Conservation (phyloP, 92 coral and sea anemone genomes). For the Phenganax stokvisi region DNA sequence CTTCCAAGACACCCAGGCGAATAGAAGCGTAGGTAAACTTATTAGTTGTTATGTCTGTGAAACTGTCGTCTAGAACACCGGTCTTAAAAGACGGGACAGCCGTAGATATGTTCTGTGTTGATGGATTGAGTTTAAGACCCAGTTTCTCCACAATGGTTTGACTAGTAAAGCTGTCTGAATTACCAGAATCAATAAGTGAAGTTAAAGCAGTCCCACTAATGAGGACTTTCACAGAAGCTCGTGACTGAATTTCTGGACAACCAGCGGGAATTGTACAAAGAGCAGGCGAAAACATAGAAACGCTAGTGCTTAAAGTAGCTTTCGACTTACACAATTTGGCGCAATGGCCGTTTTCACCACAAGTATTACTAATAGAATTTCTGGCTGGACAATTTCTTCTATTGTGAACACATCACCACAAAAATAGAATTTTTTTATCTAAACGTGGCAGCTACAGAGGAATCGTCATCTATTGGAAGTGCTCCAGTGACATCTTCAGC, state of each 20-base stretch:
- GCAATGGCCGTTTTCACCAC: not conserved
- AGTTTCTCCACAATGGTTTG: not conserved
- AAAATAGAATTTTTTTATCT: too few species aligned
- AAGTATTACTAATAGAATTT: too few species aligned
- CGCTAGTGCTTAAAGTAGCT: not conserved
- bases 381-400: too few species aligned
- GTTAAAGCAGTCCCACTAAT: not conserved
- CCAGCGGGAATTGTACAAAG: constrained; percentile 32
- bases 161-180: constrained; percentile 3
- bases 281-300: not conserved
- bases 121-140: not conserved
- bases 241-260: constrained; percentile 29
- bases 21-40: not conserved
- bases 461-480: too few species aligned
- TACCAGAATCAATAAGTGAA: constrained; percentile 1
- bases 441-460: too few species aligned
- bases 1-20: too few species aligned
- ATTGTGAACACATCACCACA: too few species aligned
- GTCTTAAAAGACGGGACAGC: constrained; percentile 28
- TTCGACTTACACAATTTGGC: not conserved
- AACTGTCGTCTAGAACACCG: not conserved
- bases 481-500: too few species aligned
- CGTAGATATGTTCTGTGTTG: not conserved
- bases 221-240: constrained; percentile 16
- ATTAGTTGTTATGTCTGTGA: not conserved